Base-by-base conservation (phyloP, 2,888 invertebrate genomes). In the Steinernema hermaphroditum region DNA sequence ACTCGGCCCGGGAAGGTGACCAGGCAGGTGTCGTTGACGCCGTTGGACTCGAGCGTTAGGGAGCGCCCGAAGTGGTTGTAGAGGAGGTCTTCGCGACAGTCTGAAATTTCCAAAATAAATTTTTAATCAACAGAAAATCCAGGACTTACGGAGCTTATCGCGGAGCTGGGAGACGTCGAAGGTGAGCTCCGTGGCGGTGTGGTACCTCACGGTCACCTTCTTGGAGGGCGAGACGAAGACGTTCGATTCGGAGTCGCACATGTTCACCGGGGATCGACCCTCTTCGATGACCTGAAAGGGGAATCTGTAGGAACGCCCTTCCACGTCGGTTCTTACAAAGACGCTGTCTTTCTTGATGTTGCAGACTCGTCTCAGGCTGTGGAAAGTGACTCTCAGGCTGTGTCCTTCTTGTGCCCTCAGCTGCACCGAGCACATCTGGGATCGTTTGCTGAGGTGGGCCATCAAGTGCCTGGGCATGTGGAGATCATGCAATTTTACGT, bases 1-100 rank as follows among this genome's bases (percentile, higher is more conserved):
- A 54, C 54, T 2, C 54, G 54, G 19, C 54, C 54, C 27, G 54
- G 54, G 27, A 54, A 54, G 6, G 54, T 54, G 6, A 54, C 27
- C n/a, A 27, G 27, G 54, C 54, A 54, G 54, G 54, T 24, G 2
- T 22, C 27, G 54, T 54, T 54, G 54, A 27, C 22, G n/a, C n/a
- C n/a, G n/a, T 19, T 16, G 27, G 54, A 27, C 8, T 27, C 27
- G 24, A 54, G 27, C 2, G 27, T 27, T 2, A 54, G 54, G 12
- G 54, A 54, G 27, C 54, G 54, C 2, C 54, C 54, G 27, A 54
- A 54, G 12, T 54, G 54, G 54, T 54, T 27, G 27, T 54, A 54
- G 54, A 22, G 14, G 6, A 54, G 54, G 54, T 12, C 27, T 16
- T 54, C 24, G 2, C 9, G 12, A 22, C 54, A 54, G 27, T 4